Percentiles rank a stretch among this genome's conserved stretches.
These are phyloP conservation scores for Dolichotis patagonum DNA, from an alignment of 2,113 vertebrate genomes.

Conservation along the genomic window DNA sequence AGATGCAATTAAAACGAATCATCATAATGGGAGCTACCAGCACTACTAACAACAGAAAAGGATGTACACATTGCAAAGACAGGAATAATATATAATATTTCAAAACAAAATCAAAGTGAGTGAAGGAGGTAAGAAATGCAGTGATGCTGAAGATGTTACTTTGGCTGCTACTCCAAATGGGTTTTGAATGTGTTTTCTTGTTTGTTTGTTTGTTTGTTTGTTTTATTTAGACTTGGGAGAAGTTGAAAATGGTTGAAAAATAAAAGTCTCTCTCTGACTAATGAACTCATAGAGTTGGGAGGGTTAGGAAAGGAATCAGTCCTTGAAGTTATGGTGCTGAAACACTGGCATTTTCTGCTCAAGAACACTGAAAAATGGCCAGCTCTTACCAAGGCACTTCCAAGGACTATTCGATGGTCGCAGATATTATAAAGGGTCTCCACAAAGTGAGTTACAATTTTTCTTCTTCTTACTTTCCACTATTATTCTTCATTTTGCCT, in stretches of 20 bases:
- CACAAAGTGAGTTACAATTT: constrained; percentile 58
- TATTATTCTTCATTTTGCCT: constrained; percentile 65
- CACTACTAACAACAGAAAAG: background rate
- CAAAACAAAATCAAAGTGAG: background rate
- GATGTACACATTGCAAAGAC: background rate
- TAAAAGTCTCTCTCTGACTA: background rate
- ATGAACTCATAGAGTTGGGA: background rate
- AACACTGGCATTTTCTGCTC: background rate
- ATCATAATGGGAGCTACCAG: background rate
- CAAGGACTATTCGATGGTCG: background rate
- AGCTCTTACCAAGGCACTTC: background rate
- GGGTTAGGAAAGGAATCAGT: background rate
- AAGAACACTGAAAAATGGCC: constrained; percentile 29
- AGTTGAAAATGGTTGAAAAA: background rate
- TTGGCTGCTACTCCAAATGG: background rate
- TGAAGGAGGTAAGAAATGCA: background rate
- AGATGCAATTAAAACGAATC: background rate
- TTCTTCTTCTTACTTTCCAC: constrained; percentile 35
- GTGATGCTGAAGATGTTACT: background rate
- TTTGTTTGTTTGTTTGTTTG: background rate
- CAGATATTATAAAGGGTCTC: constrained; percentile 60
- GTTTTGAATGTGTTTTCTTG: background rate
- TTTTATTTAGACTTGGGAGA: constrained; percentile 5
- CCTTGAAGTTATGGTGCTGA: background rate
- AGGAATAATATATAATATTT: background rate